These are phyloP conservation scores for Cyaniris semiargus DNA, from an alignment of 2,888 invertebrate species.

Conservation along the genomic window DNA sequence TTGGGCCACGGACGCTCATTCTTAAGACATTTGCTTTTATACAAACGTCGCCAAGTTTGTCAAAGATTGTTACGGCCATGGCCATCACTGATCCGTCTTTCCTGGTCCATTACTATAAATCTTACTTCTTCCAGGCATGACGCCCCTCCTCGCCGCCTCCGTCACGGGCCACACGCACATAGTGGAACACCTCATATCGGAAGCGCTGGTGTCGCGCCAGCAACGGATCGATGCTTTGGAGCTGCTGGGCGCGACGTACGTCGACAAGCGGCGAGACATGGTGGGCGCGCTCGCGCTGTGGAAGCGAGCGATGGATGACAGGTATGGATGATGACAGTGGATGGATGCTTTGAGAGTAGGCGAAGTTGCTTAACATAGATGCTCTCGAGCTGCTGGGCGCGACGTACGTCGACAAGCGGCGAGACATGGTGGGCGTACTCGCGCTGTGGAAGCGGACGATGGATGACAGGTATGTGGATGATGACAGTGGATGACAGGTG, in stretches of 20 bases:
- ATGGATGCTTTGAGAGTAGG: too few relatives aligned
- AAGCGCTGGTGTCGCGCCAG: constrained; percentile 87
- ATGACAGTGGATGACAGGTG: too few relatives aligned
- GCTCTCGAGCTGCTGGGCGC: constrained; percentile 95
- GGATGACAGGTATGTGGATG: constrained; percentile 86
- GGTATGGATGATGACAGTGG: constrained; percentile 70
- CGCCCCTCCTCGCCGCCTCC: constrained; percentile 95
- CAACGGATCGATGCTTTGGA: constrained; percentile 95
- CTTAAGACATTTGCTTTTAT: too few relatives aligned
- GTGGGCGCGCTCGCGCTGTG: constrained; percentile 92
- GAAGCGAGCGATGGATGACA: constrained; percentile 94
- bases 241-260: constrained; percentile 95
- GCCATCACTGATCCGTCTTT: too few relatives aligned
- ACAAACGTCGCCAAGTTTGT: too few relatives aligned
- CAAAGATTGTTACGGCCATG: too few relatives aligned
- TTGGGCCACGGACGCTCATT: too few relatives aligned
- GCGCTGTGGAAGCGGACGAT: constrained; percentile 95
- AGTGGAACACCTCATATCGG: constrained; percentile 93
- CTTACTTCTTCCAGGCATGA: constrained; percentile 85
- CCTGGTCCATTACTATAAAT: not conserved
- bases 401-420: constrained; percentile 97
- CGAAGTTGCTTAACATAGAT: too few relatives aligned
- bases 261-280: constrained; percentile 98
- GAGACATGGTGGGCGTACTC: constrained; percentile 95
- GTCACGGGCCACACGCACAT: constrained; percentile 96